Base-by-base conservation (phyloP, 1,140 invertebrate species). In the Scylla paramamosain region DNA sequence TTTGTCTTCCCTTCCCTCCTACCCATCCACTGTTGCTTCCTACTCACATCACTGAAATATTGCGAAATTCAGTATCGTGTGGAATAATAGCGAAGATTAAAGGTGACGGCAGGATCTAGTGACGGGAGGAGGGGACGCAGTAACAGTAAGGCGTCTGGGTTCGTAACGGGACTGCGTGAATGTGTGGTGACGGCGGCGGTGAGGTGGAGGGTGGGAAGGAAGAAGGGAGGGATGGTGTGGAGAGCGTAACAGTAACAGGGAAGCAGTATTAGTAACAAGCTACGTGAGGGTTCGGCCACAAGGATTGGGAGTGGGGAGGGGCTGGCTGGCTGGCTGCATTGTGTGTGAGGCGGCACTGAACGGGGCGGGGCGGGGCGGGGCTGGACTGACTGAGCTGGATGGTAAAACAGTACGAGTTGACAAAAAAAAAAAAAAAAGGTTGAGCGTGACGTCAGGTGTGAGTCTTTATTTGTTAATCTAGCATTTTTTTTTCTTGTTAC, bases 1-100 rank as follows among this genome's bases (percentile, higher is more conserved):
- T n/a, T 45, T 48, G 3, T 29, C 88, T 90, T 45, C 12, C 45
- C 88, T 39, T 87, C 31, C 86, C 86, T 87, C 88, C 88, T 46
- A 16, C 48, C 45, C 86, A 29, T n/a, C 28, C 29, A 88, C 28
- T 88, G 29, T 25, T 77, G 67, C 67, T 77, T 77, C 20, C n/a
- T 77, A 77, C n/a, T 77, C 67, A 77, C 25, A 77, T 20, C 4
- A n/a, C 6, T 7, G 67, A 77, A n/a, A 20, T 20, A 77, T 20
- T 77, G 67, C 1, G 2, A 77, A 77, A 59, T 59, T 14, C 52
- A 59, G 52, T 77, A 77, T n/a, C 25, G n/a, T n/a, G 20, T n/a
- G 67, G 6, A 25, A 77, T 16, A 59, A 0, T n/a, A 77, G 67
- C 20, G 67, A n/a, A 20, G 67, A 77, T n/a, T 77, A 7, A n/a